Base-by-base conservation (phyloP, 2,888 invertebrate genomes). In the Mythimna ferrago region DNA sequence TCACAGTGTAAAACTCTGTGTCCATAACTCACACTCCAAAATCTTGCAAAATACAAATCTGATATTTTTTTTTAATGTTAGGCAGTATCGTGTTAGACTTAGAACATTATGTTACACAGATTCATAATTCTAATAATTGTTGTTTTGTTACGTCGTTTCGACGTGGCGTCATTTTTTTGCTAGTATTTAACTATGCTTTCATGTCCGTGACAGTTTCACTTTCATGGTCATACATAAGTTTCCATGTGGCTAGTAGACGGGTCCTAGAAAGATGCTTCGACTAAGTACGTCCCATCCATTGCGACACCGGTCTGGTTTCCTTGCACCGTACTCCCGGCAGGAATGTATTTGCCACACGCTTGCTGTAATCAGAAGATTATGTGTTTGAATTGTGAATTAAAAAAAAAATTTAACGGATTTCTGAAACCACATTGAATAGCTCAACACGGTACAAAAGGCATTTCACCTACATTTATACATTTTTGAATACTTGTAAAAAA, bases 291-390 rank as follows among this genome's bases (percentile, higher is more conserved):
- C 91, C 98, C 98, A 91, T 98, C 98, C 98, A 98, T 98, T 81
- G 98, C 98, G 86, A 97, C 98, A 89, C 98, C 98, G 75, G 98
- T 98, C 96, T 98, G 98, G 94, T 98, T 98, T 88, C 97, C 97
- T 94, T 98, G 98, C 90, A 98, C 98, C 87, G 98, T 98, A 91
- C 98, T 97, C 86, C 98, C 97, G 84, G 98, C 98, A 88, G 98
- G 98, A 97, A 98, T 98, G 97, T 98, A 98, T 96, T 98, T 98
- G 91, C 98, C 98, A 94, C 98, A 98, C 87, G 98, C 98, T 97
- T 98, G 97, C 97, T 98, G 97, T 91, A 96, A 96, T 86, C 81
- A 82, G 84, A 88, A 87, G 74, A 84, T 67, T 63, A 10, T 48
- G 65, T 41, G 69, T 82, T 81, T 83, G 53, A 81, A 73, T 72